Evolutionary conservation across 1,140 invertebrate genomes (phyloP).

Genomic region (Zaprionus ghesquierei): DNA sequence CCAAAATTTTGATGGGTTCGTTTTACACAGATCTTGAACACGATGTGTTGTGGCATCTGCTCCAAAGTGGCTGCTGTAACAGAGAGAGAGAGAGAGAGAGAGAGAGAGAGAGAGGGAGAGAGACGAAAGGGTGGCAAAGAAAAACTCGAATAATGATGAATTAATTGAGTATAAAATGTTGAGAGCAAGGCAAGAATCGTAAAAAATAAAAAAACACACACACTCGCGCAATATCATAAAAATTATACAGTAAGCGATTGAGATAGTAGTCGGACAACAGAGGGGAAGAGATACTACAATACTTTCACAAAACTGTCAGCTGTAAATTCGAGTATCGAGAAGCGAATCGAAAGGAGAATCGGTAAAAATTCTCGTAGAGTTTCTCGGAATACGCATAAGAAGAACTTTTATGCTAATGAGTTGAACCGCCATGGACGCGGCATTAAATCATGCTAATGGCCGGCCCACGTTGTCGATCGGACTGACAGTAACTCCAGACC

Average conservation of each 20-base stretch:
- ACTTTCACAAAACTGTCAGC: constrained; percentile 35
- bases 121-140: constrained; percentile 25
- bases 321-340: constrained; percentile 20
- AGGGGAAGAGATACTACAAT: not conserved
- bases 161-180: constrained; percentile 75
- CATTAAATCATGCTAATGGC: constrained; percentile 73
- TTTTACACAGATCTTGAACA: constrained; percentile 11
- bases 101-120: not conserved
- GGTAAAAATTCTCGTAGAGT: not conserved
- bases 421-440: constrained; percentile 5
- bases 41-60: constrained; percentile 9
- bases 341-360: constrained; percentile 19
- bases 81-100: not conserved
- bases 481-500: not conserved
- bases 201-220: constrained; percentile 41
- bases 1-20: constrained; percentile 65
- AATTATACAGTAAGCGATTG: constrained; percentile 72
- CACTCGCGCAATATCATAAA: constrained; percentile 70
- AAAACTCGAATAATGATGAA: constrained; percentile 73
- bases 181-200: constrained; percentile 39
- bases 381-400: constrained; percentile 71
- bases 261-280: constrained; percentile 19
- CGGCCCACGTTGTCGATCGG: constrained; percentile 32
- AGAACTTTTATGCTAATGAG: constrained; percentile 71
- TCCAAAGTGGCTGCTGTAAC: constrained; percentile 21